These are phyloP conservation scores for Amblyopsis rosae DNA, from an alignment of 2,113 vertebrate species.

Conservation along the genomic window DNA sequence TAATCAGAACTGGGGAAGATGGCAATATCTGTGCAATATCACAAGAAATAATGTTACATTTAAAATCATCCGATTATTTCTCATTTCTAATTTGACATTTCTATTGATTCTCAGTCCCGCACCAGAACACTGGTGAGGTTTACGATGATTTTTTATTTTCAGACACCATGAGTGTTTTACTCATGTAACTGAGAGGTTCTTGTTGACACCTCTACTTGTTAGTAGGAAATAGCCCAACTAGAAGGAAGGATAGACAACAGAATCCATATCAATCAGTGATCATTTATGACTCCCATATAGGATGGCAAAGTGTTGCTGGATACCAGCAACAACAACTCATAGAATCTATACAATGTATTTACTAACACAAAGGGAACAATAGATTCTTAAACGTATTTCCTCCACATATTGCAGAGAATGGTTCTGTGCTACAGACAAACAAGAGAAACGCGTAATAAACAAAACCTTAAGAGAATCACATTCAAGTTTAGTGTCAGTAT, in stretches of 20 bases:
- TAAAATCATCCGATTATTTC: too few relatives aligned
- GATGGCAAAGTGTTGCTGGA: slow-evolving; percentile 23
- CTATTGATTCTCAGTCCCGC: too few relatives aligned
- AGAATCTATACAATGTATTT: slow-evolving; percentile 27
- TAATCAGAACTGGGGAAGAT: not conserved
- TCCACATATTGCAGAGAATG: not conserved
- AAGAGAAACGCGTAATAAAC: slow-evolving; percentile 36
- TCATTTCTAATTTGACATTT: too few relatives aligned
- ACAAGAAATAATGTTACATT: too few relatives aligned
- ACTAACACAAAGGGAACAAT: not conserved
- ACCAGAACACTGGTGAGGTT: too few relatives aligned
- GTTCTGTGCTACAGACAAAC: slow-evolving; percentile 9
- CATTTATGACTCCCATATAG: slow-evolving; percentile 48
- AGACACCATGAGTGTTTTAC: too few relatives aligned
- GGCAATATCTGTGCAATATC: not conserved
- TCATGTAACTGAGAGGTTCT: too few relatives aligned
- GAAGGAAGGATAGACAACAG: slow-evolving; percentile 32
- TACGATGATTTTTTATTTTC: too few relatives aligned
- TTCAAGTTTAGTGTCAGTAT: slow-evolving; percentile 59
- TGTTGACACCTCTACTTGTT: slow-evolving; percentile 44
- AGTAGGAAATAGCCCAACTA: slow-evolving; percentile 49
- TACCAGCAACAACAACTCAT: slow-evolving; percentile 31
- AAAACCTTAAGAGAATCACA: slow-evolving; percentile 53
- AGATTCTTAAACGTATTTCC: not conserved
- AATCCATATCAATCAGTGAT: slow-evolving; percentile 25